Base-by-base conservation (phyloP, 2,888 invertebrate genomes). In the Drosophila histrio region DNA sequence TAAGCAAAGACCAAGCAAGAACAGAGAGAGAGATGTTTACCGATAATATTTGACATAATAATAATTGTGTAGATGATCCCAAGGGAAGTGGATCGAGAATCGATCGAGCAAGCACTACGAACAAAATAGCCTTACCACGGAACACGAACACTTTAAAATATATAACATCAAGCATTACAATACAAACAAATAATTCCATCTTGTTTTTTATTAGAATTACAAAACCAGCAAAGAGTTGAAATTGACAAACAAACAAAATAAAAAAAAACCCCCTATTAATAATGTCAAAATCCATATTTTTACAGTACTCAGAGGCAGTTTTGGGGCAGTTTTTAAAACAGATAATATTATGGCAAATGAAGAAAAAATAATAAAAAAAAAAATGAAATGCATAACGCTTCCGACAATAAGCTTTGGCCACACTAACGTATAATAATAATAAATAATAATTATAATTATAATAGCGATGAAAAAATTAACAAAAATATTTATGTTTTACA, bases 331-430 rank as follows among this genome's bases (percentile, higher is more conserved):
- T 73, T 74, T 74, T 52, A 60, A 49, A 53, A 32, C 13, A 36
- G 17, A 30, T 19, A 63, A 44, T 47, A 57, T 39, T 34, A 38
- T 34, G 19, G 34, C 26, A 53, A 64, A 49, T 19, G 17, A 50
- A 56, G 32, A 56, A 57, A 66, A 46, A 21, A 26, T 21, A 39
- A 38, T 28, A 21, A 52, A 39, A 38, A 47, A 13, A 6, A 59
- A 65, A 54, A 79, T 77, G 71, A 78, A 82, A 76, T 88, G 85
- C 86, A 89, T 88, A 90, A 89, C 89, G 91, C 91, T 91, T 90
- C 89, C 89, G 91, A 91, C 91, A 91, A 91, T 91, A 91, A 91
- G 90, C 90, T 91, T 91, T 91, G 89, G 90, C 91, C 90, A 91
- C 88, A 87, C 85, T 74, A 72, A 79, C 70, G 53, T 59, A 59